Conservation (phyloP, 1,140 invertebrate genomes). For the Cotesia glomerata region DNA sequence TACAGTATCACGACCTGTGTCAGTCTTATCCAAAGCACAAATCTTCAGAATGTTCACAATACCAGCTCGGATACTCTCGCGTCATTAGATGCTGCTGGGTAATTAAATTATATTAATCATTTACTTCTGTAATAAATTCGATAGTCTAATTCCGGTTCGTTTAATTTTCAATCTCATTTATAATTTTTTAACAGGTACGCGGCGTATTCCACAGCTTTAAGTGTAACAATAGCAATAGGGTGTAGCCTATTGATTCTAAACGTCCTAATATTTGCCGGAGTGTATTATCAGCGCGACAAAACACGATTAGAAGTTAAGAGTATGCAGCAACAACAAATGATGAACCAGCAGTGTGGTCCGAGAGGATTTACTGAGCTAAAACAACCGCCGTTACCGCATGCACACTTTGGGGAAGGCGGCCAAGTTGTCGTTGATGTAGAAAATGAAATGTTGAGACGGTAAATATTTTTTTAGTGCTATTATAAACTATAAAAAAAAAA, state of each 20-base stretch:
- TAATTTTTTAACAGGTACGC: constrained; percentile 63
- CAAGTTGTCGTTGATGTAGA: constrained; percentile 81
- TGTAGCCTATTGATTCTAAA: constrained; percentile 85
- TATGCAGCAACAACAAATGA: constrained; percentile 71
- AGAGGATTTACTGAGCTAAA: constrained; percentile 58
- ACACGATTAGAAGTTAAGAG: constrained; percentile 81
- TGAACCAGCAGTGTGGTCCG: constrained; percentile 68
- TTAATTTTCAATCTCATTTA: too few relatives aligned
- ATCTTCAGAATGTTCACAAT: constrained; percentile 64
- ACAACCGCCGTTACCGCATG: constrained; percentile 54
- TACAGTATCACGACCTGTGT: constrained; percentile 64
- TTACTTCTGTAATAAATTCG: background rate
- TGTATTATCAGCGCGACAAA: constrained; percentile 87
- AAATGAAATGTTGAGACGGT: constrained; percentile 73
- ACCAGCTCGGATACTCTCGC: constrained; percentile 75
- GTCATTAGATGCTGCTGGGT: constrained; percentile 78
- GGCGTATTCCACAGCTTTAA: constrained; percentile 81
- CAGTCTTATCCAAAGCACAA: constrained; percentile 63
- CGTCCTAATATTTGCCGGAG: constrained; percentile 84
- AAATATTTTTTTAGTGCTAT: constrained; percentile 17
- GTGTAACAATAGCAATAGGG: constrained; percentile 87
- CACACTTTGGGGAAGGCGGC: constrained; percentile 52
- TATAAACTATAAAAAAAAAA: background rate
- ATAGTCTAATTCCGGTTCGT: too few relatives aligned
- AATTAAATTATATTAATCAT: constrained; percentile 33